These are phyloP conservation scores for Synergus laeviventris DNA, from an alignment of 2,888 invertebrate genomes.

Conservation along the genomic window DNA sequence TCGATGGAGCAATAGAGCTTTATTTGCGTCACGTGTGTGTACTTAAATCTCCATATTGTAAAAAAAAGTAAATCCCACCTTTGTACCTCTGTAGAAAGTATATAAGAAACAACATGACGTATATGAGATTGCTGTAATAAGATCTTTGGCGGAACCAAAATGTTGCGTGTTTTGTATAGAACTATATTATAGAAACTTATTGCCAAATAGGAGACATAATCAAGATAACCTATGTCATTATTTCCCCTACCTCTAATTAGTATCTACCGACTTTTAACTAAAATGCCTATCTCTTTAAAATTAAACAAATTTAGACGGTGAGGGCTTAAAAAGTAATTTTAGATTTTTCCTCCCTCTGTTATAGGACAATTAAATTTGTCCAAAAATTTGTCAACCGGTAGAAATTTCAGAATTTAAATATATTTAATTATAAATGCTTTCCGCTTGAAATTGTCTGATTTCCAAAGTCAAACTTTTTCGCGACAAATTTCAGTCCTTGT, in stretches of 20 bases:
- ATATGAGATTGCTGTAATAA: constrained; percentile 61
- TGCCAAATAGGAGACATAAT: constrained; percentile 68
- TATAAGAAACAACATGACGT: constrained; percentile 57
- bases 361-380: too few species aligned
- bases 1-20: constrained; percentile 10
- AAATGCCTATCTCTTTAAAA: background rate
- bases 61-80: constrained; percentile 57
- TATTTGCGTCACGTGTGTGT: constrained; percentile 55
- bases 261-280: background rate
- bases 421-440: too few species aligned
- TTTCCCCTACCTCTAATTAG: constrained; percentile 36
- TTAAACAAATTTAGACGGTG: too few species aligned
- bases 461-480: too few species aligned
- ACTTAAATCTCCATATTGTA: constrained; percentile 57
- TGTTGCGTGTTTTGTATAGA: constrained; percentile 72
- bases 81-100: constrained; percentile 68
- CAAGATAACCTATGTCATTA: constrained; percentile 48
- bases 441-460: too few species aligned
- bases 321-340: too few species aligned
- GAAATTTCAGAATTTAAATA: too few species aligned
- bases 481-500: background rate
- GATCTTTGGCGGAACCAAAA: constrained; percentile 68
- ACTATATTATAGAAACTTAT: constrained; percentile 66
- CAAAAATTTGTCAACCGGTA: too few species aligned
- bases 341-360: too few species aligned